phyloP scores from a whole-genome alignment of 2,797 vertebrate genomes.

The Capromys pilorides region DNA sequence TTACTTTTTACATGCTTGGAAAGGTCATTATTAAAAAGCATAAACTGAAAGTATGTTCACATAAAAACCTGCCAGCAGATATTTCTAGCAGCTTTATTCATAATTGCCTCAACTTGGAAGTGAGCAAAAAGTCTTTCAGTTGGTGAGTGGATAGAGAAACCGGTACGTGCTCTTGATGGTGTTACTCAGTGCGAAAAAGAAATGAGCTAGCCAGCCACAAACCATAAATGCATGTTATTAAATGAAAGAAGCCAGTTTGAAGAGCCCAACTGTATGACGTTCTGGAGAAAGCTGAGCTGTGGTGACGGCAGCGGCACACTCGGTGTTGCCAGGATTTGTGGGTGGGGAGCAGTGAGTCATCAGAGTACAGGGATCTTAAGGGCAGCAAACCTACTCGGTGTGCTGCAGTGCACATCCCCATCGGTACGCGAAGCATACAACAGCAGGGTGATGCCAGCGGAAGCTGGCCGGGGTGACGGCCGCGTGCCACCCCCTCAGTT shows the following conservation, averaged over 20 bases:
- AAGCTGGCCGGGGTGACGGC: not conserved
- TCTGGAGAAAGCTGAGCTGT: not conserved
- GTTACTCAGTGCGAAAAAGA: not conserved
- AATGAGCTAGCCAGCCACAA: not conserved
- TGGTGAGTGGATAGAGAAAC: not conserved
- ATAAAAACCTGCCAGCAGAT: not conserved
- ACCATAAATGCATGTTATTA: not conserved
- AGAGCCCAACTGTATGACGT: not conserved
- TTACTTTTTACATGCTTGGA: not conserved
- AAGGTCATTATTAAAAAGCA: conserved; percentile 7
- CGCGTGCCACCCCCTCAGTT: accelerated
- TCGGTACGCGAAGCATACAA: accelerated
- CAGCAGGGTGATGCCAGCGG: not conserved
- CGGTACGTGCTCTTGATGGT: not conserved
- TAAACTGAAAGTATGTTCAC: not conserved
- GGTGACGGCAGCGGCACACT: not conserved
- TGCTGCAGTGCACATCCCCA: accelerated
- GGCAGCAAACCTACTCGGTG: not conserved
- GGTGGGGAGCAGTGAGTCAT: not conserved
- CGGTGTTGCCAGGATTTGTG: not conserved
- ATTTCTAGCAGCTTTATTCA: conserved; percentile 1
- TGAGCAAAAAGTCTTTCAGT: not conserved
- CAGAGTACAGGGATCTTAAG: not conserved
- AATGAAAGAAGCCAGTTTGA: conserved; percentile 13
- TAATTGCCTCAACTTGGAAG: not conserved